Evolutionary conservation across 2,113 vertebrate species (phyloP), one percentile per base, ranked within the genome.

Genomic region (Kryptolebias marmoratus): DNA sequence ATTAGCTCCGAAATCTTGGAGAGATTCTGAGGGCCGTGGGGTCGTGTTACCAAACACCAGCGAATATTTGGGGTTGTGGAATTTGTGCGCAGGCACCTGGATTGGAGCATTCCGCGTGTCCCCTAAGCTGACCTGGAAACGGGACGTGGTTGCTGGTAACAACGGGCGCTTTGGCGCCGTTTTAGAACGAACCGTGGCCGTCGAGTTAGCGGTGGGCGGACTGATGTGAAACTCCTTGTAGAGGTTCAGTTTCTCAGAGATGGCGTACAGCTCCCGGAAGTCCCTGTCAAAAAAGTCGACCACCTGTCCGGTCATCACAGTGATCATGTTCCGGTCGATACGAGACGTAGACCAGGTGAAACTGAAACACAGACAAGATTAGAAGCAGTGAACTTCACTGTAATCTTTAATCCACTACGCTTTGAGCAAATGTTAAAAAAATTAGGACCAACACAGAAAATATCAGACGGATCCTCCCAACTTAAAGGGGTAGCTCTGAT

Each of bases 241-340:
- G 28, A 98, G 93, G 91, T 96, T 88, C 64, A 99, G 83, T 62
- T 96, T 94, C 63, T 97, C 95, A 0, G 97, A 98, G 87, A 95
- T 87, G 79, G 96, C 96, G 0, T 99, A 99, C 6, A 99, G 94
- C 84, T 98, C 96, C 4, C 97, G 93, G 86, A 99, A 99, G 84
- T 98, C 96, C 12, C 86, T 32, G 4, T 99, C 97, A 36, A 96
- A 99, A 82, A 94, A 89, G 76, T 99, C 96, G 9, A 96, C 94
- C 0, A 96, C 92, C 84, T 98, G 96, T 7, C 98, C 98, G 0
- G 95, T 95, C 91, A 98, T 93, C 63, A 98, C 87, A 0, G 96
- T 95, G 73, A 99, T 94, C 75, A 96, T 95, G 84, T 96, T 97
- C 77, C 98, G 93, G 89, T 99, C 96, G 83, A 98, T 91, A 5